Percentiles rank a stretch among this genome's conserved stretches.
Evolutionary conservation across 2,797 vertebrate species (phyloP).

Genomic region (Vultur gryphus): DNA sequence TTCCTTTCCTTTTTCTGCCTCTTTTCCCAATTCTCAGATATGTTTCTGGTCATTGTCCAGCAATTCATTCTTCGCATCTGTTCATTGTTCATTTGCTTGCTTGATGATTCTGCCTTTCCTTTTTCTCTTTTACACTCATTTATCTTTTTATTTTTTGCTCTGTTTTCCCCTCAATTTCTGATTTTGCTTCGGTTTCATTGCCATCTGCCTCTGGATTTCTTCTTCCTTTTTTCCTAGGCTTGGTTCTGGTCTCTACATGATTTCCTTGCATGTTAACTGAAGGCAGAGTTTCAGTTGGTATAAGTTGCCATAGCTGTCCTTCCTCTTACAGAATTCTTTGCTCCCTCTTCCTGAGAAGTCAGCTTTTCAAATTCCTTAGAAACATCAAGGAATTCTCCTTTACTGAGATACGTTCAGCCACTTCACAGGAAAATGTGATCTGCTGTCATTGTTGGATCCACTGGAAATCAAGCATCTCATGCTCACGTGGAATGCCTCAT

Average conservation of each 20-base stretch:
- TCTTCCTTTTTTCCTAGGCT: not conserved
- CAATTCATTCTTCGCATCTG: conserved; percentile 24
- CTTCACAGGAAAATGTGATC: not conserved
- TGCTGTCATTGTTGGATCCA: not conserved
- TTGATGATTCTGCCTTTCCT: not conserved
- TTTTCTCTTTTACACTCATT: not conserved
- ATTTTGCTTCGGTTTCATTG: not conserved
- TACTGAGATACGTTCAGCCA: not conserved
- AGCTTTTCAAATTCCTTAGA: not conserved
- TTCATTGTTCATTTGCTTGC: not conserved
- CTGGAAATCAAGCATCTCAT: not conserved
- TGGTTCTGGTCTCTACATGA: not conserved
- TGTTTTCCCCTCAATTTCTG: not conserved
- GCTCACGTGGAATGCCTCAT: not conserved
- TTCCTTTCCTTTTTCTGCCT: not conserved
- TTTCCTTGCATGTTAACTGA: not conserved
- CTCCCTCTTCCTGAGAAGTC: not conserved
- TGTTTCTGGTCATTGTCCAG: conserved; percentile 12
- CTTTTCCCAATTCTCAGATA: not conserved
- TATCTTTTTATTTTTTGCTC: not conserved
- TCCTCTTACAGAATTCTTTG: not conserved
- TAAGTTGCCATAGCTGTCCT: not conserved
- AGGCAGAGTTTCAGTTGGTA: not conserved
- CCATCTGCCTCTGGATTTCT: not conserved
- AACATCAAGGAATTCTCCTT: not conserved